Percentiles rank a stretch among this genome's conserved stretches.
phyloP scores from a whole-genome alignment of 1,140 invertebrate genomes.

The Drosophila tsacasi region DNA sequence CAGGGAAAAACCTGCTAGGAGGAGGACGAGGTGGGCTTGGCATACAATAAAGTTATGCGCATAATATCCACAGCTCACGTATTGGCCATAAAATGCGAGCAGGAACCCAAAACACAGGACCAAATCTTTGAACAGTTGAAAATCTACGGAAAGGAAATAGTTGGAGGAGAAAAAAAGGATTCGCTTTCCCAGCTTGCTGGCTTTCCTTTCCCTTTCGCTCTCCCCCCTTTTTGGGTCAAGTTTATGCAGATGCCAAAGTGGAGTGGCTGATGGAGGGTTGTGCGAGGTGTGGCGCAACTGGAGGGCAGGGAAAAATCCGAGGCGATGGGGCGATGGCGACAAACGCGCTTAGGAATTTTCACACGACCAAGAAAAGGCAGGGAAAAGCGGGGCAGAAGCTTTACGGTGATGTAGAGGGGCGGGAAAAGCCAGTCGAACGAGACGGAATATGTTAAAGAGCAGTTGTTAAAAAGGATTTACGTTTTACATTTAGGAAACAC shows the following conservation, averaged over 20 bases:
- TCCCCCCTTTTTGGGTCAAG: conserved; percentile 72
- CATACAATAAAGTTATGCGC: conserved; percentile 78
- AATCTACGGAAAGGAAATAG: conserved; percentile 70
- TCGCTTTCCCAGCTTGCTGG: conserved; percentile 43
- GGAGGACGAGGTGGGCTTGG: conserved; percentile 33
- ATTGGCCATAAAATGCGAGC: conserved; percentile 76
- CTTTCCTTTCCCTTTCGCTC: conserved; percentile 9
- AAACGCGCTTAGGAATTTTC: conserved; percentile 79
- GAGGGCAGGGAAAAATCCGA: conserved; percentile 14
- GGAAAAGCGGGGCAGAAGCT: not conserved
- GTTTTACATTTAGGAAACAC: conserved; percentile 69
- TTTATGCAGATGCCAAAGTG: conserved; percentile 77
- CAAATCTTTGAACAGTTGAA: conserved; percentile 70
- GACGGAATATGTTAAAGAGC: conserved; percentile 77
- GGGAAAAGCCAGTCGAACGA: conserved; percentile 8
- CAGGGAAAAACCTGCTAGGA: conserved; percentile 37
- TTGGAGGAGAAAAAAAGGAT: conserved; percentile 47
- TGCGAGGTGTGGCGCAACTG: conserved; percentile 1
- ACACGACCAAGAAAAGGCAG: conserved; percentile 52
- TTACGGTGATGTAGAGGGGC: not conserved
- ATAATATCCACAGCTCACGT: conserved; percentile 80
- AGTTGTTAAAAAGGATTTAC: conserved; percentile 84
- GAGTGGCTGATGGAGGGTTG: conserved; percentile 3
- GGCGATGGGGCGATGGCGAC: conserved; percentile 58
- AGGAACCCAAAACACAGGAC: conserved; percentile 31